Evolutionary conservation across 2,797 vertebrate genomes (phyloP), one percentile per base, ranked within the genome.

Genomic region (Typhlichthys subterraneus): DNA sequence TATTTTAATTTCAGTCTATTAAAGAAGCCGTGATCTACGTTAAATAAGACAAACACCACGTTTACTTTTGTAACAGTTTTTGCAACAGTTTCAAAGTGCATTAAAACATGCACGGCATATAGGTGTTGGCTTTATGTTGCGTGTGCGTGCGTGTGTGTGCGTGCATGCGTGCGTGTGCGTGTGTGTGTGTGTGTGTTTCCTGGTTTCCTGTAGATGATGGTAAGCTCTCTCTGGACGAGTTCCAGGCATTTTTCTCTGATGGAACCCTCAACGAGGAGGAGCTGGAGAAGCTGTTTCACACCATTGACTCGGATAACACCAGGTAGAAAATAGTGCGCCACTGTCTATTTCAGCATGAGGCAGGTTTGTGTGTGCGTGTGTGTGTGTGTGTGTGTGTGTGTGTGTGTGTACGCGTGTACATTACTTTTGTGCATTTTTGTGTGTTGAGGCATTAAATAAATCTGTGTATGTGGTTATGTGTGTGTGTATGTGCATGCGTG

Each of bases 261-360:
- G 98, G 97, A 0, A 95, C 94, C 0, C 93, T 99, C 80, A 95
- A 95, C 0, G 96, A 98, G 79, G 94, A 96, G n/a, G 97, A 99
- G 80, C 93, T 99, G 45, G 96, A 98, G 85, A 95, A 93, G 73
- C 94, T 99, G 72, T 99, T 99, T 86, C 96, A 98, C 72, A 94
- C 95, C 72, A 99, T 99, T 15, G 98, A 99, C 85, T 97, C 95
- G 0, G 97, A 99, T 91, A 97, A 98, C 87, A 99, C 98, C 75
- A 97, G 95, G 98, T 98, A 51, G 47, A 12, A 9, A 14, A 12
- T 12, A 48, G 47, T 4, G 47, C 5, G 4, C 4, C 47, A n/a
- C 47, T 48, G 47, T 48, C 4, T 14, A 4, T 12, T 10, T 12
- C n/a, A 12, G n/a, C 12, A 12, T 4, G 12, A 12, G 47, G 47